Base-by-base conservation (phyloP, 2,113 vertebrate species). In the Speoplatyrhinus poulsoni region DNA sequence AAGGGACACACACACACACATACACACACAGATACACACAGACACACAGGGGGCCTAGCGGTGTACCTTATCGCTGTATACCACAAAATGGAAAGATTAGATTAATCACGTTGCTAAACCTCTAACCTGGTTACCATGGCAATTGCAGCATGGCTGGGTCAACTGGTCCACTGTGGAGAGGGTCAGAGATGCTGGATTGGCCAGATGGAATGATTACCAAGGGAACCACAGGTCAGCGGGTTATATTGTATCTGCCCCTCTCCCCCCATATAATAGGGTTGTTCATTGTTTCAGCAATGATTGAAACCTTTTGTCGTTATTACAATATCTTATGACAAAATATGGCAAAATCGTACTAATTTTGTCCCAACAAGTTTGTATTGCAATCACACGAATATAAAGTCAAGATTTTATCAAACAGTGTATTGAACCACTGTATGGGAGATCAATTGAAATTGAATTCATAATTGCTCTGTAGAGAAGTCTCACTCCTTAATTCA, bases 61-160 rank as follows among this genome's bases (percentile, higher is more conserved):
- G 69, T 15, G 12, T 75, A 78, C 76, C 88, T 89, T 87, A 85
- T 87, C 82, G 65, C 79, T 26, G 1, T 69, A 69, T 64, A 78
- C 72, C 71, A 81, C 87, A 85, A 90, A 90, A 86, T 83, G 84
- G 77, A 65, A 86, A 87, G 88, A 92, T 91, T 89, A 89, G 88
- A 93, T 93, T 87, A 91, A 82, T 87, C 82, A 81, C 81, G 87
- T 88, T 80, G 82, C 86, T 86, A 87, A 89, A 88, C 87, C 89
- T 87, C 87, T 87, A 89, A 90, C 84, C 88, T 89, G 85, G 88
- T 93, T 92, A 85, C 91, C 91, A 92, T 93, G 82, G 91, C 68
- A 84, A 91, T 87, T 77, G 77, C 81, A 26, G 70, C 57, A 79
- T 53, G 77, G 85, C 84, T 61, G 75, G 69, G 73, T 75, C 76